These are phyloP conservation scores for Seriola dumerili DNA, from an alignment of 2,113 vertebrate species.

Conservation along the genomic window DNA sequence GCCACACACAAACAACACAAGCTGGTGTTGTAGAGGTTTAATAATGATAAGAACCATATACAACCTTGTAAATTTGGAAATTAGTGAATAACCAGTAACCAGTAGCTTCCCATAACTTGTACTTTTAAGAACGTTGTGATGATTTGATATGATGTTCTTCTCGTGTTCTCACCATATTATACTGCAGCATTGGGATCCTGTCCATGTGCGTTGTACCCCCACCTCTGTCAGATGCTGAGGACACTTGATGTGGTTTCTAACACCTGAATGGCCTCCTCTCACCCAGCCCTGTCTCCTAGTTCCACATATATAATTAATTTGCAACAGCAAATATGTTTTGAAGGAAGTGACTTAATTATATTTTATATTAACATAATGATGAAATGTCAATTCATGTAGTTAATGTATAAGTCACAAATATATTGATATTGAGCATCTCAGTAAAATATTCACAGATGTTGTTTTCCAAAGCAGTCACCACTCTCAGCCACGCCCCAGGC, in stretches of 20 bases:
- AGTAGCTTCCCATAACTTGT: background rate
- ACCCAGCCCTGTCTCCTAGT: background rate
- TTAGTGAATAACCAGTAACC: background rate
- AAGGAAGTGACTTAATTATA: background rate
- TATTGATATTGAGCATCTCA: too few species aligned
- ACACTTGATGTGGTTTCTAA: background rate
- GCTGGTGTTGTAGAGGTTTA: background rate
- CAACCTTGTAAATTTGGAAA: too few species aligned
- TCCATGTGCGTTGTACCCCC: background rate
- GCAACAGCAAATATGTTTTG: background rate
- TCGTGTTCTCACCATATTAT: background rate
- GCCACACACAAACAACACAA: background rate
- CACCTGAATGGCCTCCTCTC: background rate
- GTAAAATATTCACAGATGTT: too few species aligned
- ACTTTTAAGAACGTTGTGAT: background rate
- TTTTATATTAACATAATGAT: too few species aligned
- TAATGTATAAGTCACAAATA: too few species aligned
- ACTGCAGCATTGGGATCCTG: background rate
- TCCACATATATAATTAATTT: background rate
- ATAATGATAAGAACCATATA: background rate
- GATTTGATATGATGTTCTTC: too few species aligned
- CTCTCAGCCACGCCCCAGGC: too few species aligned
- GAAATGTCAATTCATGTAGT: too few species aligned
- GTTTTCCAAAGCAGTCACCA: too few species aligned
- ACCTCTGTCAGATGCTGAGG: background rate